Conservation (phyloP, 2,113 vertebrate genomes). For the Poeciliopsis turrubarensis region DNA sequence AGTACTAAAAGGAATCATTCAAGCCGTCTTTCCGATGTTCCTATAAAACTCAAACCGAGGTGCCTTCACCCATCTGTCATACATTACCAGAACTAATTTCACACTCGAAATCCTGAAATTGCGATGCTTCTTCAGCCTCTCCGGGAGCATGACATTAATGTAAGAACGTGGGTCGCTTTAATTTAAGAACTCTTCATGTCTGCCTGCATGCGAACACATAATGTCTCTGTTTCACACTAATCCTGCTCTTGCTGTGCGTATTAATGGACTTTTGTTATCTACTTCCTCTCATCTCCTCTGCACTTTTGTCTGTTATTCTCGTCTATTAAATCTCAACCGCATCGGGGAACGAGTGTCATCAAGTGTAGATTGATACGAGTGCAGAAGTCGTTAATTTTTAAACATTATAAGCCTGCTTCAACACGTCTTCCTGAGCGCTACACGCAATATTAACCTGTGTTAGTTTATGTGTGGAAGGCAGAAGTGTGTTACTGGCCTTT, state of each 20-base stretch:
- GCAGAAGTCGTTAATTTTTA: conserved; percentile 7
- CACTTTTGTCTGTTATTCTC: conserved; percentile 15
- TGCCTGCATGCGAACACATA: conserved; percentile 27
- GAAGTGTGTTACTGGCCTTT: not conserved
- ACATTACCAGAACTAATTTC: conserved; percentile 47
- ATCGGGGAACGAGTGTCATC: conserved; percentile 5
- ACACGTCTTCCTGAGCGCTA: not conserved
- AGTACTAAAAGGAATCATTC: not conserved
- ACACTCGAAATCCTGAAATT: conserved; percentile 49
- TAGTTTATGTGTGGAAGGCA: not conserved
- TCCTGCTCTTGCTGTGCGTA: conserved; percentile 27
- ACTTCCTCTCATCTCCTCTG: conserved; percentile 36
- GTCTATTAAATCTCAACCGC: conserved; percentile 8
- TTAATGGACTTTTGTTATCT: conserved; percentile 39
- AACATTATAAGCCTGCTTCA: not conserved
- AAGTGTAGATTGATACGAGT: conserved; percentile 5
- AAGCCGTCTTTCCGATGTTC: not conserved
- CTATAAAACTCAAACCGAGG: conserved; percentile 1
- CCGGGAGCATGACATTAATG: conserved; percentile 40
- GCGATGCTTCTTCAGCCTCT: conserved; percentile 22
- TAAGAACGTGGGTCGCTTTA: conserved; percentile 35
- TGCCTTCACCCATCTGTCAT: conserved; percentile 14
- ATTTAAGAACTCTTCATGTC: conserved; percentile 39
- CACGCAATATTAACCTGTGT: conserved; percentile 2
- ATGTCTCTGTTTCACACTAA: conserved; percentile 29